phyloP scores from a whole-genome alignment of 2,797 vertebrate genomes.

The Myotis vivesi region DNA sequence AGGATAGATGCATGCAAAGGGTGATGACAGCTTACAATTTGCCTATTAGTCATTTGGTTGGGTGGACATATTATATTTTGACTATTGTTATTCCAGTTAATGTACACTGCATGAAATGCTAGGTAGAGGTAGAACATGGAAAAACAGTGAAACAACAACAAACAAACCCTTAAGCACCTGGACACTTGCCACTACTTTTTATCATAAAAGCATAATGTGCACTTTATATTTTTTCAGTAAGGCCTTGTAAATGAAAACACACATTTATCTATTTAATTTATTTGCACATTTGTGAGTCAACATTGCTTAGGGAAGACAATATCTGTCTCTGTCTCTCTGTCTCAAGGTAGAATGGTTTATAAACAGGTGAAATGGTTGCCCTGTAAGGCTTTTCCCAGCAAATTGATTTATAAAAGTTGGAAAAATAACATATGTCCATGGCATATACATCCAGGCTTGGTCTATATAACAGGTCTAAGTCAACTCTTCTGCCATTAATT shows the following conservation, averaged over 20 bases:
- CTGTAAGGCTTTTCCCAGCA: not conserved
- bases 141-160: not conserved
- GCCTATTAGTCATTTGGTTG: not conserved
- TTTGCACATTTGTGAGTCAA: not conserved
- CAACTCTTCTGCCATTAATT: not conserved
- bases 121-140: not conserved
- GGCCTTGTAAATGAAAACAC: not conserved
- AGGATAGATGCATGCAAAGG: not conserved
- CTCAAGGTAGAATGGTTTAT: not conserved
- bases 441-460: not conserved
- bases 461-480: not conserved
- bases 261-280: not conserved
- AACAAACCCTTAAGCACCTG: not conserved
- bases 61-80: not conserved
- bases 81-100: not conserved
- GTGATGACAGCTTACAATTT: not conserved
- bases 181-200: not conserved
- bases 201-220: not conserved
- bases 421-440: not conserved
- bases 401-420: not conserved
- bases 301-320: not conserved
- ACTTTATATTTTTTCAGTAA: not conserved
- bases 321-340: not conserved
- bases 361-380: not conserved
- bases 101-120: not conserved